Conservation (phyloP, 1,140 invertebrate genomes). For the Drosophila grimshawi region DNA sequence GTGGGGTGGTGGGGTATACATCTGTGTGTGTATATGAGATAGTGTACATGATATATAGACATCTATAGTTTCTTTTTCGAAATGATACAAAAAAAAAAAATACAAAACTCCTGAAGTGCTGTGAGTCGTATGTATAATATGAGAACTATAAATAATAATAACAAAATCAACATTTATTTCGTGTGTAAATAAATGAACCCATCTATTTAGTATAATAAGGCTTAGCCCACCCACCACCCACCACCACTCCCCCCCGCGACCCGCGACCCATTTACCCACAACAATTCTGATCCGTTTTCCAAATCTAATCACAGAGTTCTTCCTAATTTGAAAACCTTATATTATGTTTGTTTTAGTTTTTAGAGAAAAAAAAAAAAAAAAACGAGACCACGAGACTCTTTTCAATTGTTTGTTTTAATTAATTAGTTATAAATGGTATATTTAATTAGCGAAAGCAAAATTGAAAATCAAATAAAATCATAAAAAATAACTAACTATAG, state of each 20-base stretch:
- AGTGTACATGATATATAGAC: no score
- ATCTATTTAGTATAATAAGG: constrained; percentile 47
- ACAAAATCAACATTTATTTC: not conserved
- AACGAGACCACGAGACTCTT: constrained; percentile 83
- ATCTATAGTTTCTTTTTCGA: constrained; percentile 52
- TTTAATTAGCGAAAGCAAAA: constrained; percentile 62
- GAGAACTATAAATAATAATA: constrained; percentile 12
- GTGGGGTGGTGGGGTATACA: no score
- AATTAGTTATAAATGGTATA: constrained; percentile 29
- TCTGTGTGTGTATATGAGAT: no score
- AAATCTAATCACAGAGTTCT: constrained; percentile 68
- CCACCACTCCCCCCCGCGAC: constrained; percentile 6
- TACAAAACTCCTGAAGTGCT: constrained; percentile 75
- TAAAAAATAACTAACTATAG: constrained; percentile 53
- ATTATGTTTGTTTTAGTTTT: constrained; percentile 60
- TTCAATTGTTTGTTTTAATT: constrained; percentile 71
- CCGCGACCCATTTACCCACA: not conserved
- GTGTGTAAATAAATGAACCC: constrained; percentile 13
- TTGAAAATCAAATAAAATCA: constrained; percentile 48
- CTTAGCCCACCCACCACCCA: constrained; percentile 42
- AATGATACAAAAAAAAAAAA: constrained; percentile 38
- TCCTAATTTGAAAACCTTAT: constrained; percentile 62
- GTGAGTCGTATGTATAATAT: constrained; percentile 72
- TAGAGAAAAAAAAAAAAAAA: constrained; percentile 48
- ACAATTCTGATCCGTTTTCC: constrained; percentile 31